Evolutionary conservation across 1,140 invertebrate species (phyloP).

Genomic region (Pomacea maculata): DNA sequence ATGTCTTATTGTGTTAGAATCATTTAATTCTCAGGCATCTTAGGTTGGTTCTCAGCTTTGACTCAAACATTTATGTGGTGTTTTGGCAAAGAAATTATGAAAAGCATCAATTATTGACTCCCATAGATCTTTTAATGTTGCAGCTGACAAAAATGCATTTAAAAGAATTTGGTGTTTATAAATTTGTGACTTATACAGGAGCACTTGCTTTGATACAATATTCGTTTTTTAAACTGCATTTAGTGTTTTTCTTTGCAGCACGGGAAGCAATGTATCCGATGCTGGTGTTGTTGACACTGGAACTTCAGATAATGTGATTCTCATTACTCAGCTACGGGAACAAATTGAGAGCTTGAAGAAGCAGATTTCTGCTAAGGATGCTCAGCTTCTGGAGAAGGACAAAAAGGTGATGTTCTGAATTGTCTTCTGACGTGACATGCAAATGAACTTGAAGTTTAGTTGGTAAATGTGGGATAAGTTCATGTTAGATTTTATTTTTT

Average conservation of each 20-base stretch:
- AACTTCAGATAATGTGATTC: constrained; percentile 91
- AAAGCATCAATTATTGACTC: too few relatives aligned
- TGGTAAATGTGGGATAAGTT: neutral
- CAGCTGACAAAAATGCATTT: too few relatives aligned
- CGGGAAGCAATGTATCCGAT: constrained; percentile 39
- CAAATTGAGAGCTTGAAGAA: constrained; percentile 93
- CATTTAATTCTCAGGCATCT: too few relatives aligned
- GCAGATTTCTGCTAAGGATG: constrained; percentile 85
- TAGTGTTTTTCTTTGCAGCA: constrained; percentile 21
- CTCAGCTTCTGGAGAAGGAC: constrained; percentile 87
- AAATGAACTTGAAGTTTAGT: neutral
- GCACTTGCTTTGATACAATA: neutral
- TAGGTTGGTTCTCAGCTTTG: too few relatives aligned
- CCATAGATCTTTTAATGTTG: too few relatives aligned
- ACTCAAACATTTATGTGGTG: too few relatives aligned
- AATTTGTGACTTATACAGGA: neutral
- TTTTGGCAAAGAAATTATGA: too few relatives aligned
- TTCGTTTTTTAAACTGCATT: neutral
- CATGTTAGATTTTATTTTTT: neutral
- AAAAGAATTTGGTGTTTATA: neutral
- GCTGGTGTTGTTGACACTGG: constrained; percentile 74
- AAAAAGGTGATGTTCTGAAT: constrained; percentile 75
- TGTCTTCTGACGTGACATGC: too few relatives aligned
- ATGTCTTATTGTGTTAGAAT: too few relatives aligned
- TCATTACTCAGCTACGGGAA: constrained; percentile 92